phyloP scores from a whole-genome alignment of 2,797 vertebrate genomes.

The Helarctos malayanus region DNA sequence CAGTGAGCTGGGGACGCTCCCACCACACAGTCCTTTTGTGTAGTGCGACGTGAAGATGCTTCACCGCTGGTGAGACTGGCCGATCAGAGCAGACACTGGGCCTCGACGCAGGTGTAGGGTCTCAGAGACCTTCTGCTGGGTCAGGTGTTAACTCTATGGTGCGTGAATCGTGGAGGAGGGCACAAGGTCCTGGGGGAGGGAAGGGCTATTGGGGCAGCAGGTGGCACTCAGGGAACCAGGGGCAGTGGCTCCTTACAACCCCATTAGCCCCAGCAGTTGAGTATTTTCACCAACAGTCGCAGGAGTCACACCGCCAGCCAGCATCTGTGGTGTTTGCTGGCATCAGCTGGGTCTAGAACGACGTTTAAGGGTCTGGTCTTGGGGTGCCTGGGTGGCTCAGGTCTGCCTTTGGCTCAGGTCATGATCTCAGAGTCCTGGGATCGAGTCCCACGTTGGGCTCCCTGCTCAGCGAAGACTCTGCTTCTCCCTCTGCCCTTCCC shows the following conservation, averaged over 20 bases:
- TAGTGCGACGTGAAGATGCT: rapidly evolving
- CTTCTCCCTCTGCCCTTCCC: neutral
- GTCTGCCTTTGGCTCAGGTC: neutral
- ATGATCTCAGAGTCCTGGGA: neutral
- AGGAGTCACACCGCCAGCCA: neutral
- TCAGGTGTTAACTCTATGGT: neutral
- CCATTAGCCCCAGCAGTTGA: neutral
- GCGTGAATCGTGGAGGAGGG: neutral
- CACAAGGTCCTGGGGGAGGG: neutral
- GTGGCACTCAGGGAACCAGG: neutral
- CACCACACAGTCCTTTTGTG: rapidly evolving
- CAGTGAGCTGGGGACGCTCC: neutral
- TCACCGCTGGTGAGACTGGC: too few relatives aligned
- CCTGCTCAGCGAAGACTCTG: neutral
- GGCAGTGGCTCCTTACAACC: neutral
- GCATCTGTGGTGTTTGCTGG: rapidly evolving
- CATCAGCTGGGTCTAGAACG: neutral
- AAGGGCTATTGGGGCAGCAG: too few relatives aligned
- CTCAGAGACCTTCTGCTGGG: neutral
- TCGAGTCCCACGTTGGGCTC: rapidly evolving
- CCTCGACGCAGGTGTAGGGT: neutral
- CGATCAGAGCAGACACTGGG: neutral
- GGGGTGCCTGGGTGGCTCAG: neutral
- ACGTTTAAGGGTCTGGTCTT: neutral
- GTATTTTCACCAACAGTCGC: neutral